Percentiles rank a stretch among this genome's conserved stretches.
Conservation (phyloP, 2,113 vertebrate genomes). For the Alectura lathami region DNA sequence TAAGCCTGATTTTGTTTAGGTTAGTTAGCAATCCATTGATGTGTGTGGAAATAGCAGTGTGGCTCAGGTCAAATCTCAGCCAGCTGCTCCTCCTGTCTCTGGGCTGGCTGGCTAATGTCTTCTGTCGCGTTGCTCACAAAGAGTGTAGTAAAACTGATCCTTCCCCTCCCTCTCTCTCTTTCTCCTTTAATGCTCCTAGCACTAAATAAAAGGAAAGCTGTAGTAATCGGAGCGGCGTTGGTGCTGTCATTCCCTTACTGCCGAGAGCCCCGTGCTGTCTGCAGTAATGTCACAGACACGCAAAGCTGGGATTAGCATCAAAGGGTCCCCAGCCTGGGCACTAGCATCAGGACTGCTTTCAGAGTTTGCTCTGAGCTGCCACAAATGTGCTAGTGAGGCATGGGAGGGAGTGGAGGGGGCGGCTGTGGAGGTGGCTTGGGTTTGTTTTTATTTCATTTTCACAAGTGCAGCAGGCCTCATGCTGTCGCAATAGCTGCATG, state of each 20-base stretch:
- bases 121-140: neutral
- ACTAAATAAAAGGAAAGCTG: neutral
- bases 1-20: neutral
- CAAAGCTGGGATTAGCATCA: neutral
- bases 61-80: neutral
- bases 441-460: neutral
- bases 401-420: neutral
- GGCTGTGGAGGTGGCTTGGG: neutral
- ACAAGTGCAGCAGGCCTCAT: rapidly evolving
- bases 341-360: neutral
- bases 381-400: neutral
- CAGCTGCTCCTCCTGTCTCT: neutral
- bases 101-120: neutral
- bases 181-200: neutral
- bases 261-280: neutral
- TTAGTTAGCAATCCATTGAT: neutral
- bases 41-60: neutral
- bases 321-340: neutral
- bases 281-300: neutral
- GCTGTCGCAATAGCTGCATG: neutral
- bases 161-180: neutral
- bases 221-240: neutral
- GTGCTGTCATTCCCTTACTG: neutral
- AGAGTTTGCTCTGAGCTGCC: neutral
- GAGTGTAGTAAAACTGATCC: neutral